These are phyloP conservation scores for chimpanzee (Pan troglodytes) DNA, from an alignment of 2,113 vertebrate genomes.

Conservation along the genomic window NHGRI_mPanTro3-v2.1_pri NC_072401.2:68204501-68205000, in stretches of 20 bases:
- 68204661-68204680: background rate
- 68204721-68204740: background rate
- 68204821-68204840: background rate
- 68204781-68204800: background rate
- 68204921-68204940: background rate
- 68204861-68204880: background rate
- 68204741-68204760: background rate
- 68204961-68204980: background rate
- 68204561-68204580: background rate
- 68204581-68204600: background rate
- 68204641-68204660: background rate
- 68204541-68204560: background rate
- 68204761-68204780: background rate
- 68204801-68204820: background rate
- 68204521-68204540: background rate
- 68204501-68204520: background rate
- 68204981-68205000: background rate
- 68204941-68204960: background rate
- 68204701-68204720: background rate
- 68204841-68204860: background rate
- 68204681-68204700: background rate
- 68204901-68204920: background rate
- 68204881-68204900: background rate
- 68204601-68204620: background rate
- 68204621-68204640: background rate